Conservation (phyloP, 2,797 vertebrate genomes). For the Poecilia velifera region DNA sequence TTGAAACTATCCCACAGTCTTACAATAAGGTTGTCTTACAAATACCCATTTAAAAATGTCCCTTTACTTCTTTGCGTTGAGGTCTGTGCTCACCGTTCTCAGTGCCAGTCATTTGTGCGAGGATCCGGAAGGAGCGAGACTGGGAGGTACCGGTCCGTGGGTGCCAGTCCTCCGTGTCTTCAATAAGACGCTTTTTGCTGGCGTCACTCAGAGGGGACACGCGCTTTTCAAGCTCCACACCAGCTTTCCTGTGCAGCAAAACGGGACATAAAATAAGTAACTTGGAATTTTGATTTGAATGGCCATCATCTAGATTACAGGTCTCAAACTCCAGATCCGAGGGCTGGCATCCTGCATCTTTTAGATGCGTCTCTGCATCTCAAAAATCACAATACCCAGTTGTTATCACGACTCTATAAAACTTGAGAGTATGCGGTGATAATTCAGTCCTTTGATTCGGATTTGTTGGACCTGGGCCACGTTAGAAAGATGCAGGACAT, state of each 20-base stretch:
- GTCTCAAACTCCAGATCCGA: neutral
- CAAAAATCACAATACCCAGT: neutral
- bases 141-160: slow-evolving; percentile 89
- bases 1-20: neutral
- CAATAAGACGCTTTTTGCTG: slow-evolving; percentile 95
- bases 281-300: neutral
- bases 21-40: neutral
- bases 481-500: neutral
- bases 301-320: neutral
- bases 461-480: neutral
- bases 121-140: slow-evolving; percentile 96
- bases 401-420: neutral
- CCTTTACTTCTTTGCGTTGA: neutral
- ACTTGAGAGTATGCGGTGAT: neutral
- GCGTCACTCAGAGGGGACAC: slow-evolving; percentile 83
- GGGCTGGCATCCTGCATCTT: neutral
- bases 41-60: neutral
- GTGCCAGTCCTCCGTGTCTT: slow-evolving; percentile 97
- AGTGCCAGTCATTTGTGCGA: slow-evolving; percentile 96
- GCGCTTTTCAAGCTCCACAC: slow-evolving; percentile 82
- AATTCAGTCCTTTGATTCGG: neutral
- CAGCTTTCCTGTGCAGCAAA: slow-evolving; percentile 83
- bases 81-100: slow-evolving; percentile 84
- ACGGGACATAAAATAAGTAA: neutral
- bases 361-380: neutral